These are phyloP conservation scores for Drosophila chauvacae DNA, from an alignment of 1,140 invertebrate genomes.

Conservation along the genomic window DNA sequence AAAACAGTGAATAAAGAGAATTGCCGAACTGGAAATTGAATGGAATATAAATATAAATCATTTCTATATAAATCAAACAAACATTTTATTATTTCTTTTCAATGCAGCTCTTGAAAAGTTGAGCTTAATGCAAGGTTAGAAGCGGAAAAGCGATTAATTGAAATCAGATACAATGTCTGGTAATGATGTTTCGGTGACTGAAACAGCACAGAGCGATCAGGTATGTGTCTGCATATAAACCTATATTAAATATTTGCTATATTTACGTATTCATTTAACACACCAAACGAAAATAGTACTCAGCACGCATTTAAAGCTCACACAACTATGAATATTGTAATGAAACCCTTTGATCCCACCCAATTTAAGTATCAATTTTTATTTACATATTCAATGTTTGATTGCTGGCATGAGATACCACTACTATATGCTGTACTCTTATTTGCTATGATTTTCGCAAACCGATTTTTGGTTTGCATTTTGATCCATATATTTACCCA, in stretches of 20 bases:
- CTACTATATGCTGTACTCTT: conserved; percentile 3
- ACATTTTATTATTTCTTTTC: conserved; percentile 27
- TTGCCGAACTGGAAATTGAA: conserved; percentile 25
- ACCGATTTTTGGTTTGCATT: conserved; percentile 49
- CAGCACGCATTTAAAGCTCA: conserved; percentile 32
- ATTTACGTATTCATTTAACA: background rate
- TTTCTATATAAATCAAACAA: conserved; percentile 27
- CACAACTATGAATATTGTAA: conserved; percentile 22
- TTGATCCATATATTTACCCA: conserved; percentile 32
- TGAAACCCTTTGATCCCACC: conserved; percentile 32
- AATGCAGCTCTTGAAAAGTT: conserved; percentile 31
- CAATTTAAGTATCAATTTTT: conserved; percentile 39
- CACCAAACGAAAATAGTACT: background rate
- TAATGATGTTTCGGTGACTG: conserved; percentile 74
- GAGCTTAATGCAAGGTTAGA: conserved; percentile 53
- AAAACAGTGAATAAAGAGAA: conserved; percentile 7
- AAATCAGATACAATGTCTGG: conserved; percentile 67
- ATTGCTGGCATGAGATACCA: conserved; percentile 44
- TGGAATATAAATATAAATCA: conserved; percentile 19
- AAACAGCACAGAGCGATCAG: conserved; percentile 79
- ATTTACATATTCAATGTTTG: conserved; percentile 44
- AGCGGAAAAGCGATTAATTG: conserved; percentile 13
- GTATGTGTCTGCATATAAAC: conserved; percentile 48
- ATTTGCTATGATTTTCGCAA: conserved; percentile 47
- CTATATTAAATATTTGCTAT: background rate